Conservation (phyloP, 2,888 invertebrate species). For the Cosmia pyralina region DNA sequence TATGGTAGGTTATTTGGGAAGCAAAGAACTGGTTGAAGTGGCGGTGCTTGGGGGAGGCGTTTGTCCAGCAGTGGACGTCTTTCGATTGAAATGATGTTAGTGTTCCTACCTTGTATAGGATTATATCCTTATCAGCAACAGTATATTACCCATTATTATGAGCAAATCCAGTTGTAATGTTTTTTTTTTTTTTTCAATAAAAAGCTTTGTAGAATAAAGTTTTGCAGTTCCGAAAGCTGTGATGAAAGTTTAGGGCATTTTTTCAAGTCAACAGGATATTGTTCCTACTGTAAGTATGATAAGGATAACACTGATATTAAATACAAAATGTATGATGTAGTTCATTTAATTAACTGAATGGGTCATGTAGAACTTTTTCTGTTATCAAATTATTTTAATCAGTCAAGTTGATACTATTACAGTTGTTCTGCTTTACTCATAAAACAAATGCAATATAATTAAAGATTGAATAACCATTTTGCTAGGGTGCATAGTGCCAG, state of each 20-base stretch:
- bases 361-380: conserved; percentile 14
- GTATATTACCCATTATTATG: neutral
- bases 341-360: conserved; percentile 20
- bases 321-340: neutral
- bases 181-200: neutral
- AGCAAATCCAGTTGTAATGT: neutral
- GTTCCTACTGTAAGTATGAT: neutral
- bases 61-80: too few species aligned
- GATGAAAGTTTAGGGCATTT: neutral
- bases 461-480: neutral
- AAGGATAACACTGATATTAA: conserved; percentile 15
- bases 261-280: conserved; percentile 1
- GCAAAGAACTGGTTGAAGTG: too few species aligned
- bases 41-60: too few species aligned
- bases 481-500: too few species aligned
- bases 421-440: conserved; percentile 18
- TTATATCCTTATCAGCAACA: neutral
- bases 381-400: conserved; percentile 51
- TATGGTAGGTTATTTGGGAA: too few species aligned
- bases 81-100: too few species aligned
- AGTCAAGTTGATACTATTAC: conserved; percentile 18
- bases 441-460: neutral
- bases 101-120: neutral
- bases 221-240: neutral
- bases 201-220: neutral